Evolutionary conservation across 2,888 invertebrate species (phyloP).

Genomic region (Agapostemon virescens): DNA sequence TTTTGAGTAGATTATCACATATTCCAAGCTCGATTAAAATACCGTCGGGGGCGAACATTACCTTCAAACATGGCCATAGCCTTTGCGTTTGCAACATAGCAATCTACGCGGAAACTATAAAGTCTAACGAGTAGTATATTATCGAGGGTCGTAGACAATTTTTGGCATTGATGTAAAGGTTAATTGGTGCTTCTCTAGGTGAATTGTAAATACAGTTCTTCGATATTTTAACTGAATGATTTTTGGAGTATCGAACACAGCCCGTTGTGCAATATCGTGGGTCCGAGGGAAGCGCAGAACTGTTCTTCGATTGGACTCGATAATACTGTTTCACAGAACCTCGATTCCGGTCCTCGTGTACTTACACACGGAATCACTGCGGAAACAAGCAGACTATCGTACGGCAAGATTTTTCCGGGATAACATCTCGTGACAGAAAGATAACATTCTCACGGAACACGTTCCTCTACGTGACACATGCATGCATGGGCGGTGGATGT

Average conservation of each 20-base stretch:
- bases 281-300: not conserved
- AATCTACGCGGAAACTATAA: too few relatives aligned
- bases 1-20: too few relatives aligned
- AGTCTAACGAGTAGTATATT: too few relatives aligned
- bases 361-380: slow-evolving; percentile 34
- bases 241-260: not conserved
- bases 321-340: not conserved
- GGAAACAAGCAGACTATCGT: slow-evolving; percentile 27
- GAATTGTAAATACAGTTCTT: not conserved
- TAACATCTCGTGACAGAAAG: slow-evolving; percentile 52
- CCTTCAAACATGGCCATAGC: too few relatives aligned
- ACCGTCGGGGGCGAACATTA: too few relatives aligned
- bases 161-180: not conserved
- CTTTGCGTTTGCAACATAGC: too few relatives aligned
- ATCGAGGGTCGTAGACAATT: too few relatives aligned
- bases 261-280: not conserved
- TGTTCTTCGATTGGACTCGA: not conserved
- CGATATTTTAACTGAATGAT: not conserved
- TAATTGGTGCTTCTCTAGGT: not conserved
- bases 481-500: not conserved
- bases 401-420: slow-evolving; percentile 48
- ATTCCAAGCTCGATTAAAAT: too few relatives aligned
- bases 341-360: not conserved
- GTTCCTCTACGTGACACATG: slow-evolving; percentile 12
- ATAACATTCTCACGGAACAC: slow-evolving; percentile 47